A percentile compares a stretch with the other conserved stretches of the same genome.
phyloP scores from a whole-genome alignment of 1,140 invertebrate species.

The Aphidius gifuensis region DNA sequence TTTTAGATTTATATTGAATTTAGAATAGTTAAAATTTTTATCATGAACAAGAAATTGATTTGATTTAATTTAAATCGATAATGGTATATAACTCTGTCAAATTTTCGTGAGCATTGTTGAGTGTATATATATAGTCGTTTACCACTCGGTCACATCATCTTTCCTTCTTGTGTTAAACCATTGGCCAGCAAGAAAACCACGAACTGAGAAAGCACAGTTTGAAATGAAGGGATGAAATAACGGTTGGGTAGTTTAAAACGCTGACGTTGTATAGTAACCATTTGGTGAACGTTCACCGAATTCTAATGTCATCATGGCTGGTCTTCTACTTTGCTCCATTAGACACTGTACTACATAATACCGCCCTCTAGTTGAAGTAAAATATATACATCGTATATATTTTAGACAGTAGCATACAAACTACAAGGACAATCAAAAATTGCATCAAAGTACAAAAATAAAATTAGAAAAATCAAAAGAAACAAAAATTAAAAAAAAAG shows the following conservation, averaged over 20 bases:
- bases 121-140: too few relatives aligned
- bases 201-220: too few relatives aligned
- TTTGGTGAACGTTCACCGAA: conserved; percentile 21
- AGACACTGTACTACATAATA: conserved; percentile 7
- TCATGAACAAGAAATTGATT: too few relatives aligned
- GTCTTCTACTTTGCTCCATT: conserved; percentile 14
- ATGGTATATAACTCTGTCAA: too few relatives aligned
- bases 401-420: background rate
- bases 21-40: too few relatives aligned
- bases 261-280: conserved; percentile 22
- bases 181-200: too few relatives aligned
- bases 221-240: too few relatives aligned
- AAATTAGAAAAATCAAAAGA: background rate
- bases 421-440: background rate
- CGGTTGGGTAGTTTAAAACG: conserved; percentile 10
- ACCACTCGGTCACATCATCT: too few relatives aligned
- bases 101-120: too few relatives aligned
- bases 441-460: conserved; percentile 10
- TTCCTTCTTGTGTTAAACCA: too few relatives aligned
- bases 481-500: background rate
- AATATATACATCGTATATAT: conserved; percentile 7
- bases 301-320: conserved; percentile 21
- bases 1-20: too few relatives aligned
- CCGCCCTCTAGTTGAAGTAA: conserved; percentile 8
- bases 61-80: too few relatives aligned